Conservation (phyloP, 2,113 vertebrate species). For the Sapayoa aenigma region DNA sequence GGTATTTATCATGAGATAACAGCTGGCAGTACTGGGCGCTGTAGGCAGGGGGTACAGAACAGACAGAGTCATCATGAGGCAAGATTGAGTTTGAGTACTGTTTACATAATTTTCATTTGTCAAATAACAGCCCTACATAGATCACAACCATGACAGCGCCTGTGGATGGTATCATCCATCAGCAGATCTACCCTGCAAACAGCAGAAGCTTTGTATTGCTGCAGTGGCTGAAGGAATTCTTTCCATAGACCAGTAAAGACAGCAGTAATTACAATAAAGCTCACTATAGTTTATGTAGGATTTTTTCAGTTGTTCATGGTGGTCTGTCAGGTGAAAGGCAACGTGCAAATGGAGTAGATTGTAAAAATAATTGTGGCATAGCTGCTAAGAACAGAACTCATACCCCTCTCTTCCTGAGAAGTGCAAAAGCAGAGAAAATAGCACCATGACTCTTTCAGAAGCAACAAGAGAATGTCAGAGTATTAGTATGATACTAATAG, state of each 20-base stretch:
- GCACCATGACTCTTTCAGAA: not conserved
- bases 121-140: slow-evolving; percentile 44
- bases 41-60: slow-evolving; percentile 11
- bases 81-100: slow-evolving; percentile 40
- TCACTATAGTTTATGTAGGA: not conserved
- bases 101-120: slow-evolving; percentile 62
- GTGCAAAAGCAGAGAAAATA: not conserved
- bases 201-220: slow-evolving; percentile 17
- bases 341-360: not conserved
- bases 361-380: not conserved
- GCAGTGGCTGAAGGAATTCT: slow-evolving; percentile 12
- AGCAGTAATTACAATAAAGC: slow-evolving; percentile 22
- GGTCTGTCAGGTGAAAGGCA: slow-evolving; percentile 1
- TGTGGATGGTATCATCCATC: slow-evolving; percentile 54
- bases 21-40: slow-evolving; percentile 23
- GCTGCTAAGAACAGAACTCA: not conserved
- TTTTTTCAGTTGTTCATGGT: not conserved
- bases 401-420: not conserved
- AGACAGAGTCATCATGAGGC: slow-evolving; percentile 24
- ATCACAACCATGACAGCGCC: not conserved
- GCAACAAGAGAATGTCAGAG: not conserved
- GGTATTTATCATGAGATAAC: slow-evolving; percentile 34
- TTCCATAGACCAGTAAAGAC: slow-evolving; percentile 11
- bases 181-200: slow-evolving; percentile 3
- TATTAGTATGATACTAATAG: not conserved